Conservation (phyloP, 2,888 invertebrate species). For the Alloplasta piceator region DNA sequence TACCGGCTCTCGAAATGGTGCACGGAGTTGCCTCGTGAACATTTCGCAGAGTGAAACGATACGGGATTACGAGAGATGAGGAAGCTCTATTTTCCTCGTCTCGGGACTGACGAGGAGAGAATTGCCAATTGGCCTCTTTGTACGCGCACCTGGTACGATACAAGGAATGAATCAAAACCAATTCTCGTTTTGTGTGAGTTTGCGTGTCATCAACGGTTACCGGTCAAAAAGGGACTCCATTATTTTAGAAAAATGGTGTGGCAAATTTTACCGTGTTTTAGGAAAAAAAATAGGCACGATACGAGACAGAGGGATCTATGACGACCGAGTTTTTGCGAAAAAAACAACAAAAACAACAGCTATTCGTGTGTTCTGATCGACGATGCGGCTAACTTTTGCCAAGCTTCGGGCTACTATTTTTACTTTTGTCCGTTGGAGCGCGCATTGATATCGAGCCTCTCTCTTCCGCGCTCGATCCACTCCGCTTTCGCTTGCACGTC, state of each 20-base stretch:
- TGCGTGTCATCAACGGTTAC: too few relatives aligned
- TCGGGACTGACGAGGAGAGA: slow-evolving; percentile 42
- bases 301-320: not conserved
- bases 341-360: not conserved
- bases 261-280: too few relatives aligned
- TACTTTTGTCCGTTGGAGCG: slow-evolving; percentile 44
- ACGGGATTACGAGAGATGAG: slow-evolving; percentile 51
- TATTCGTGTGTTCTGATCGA: not conserved
- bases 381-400: slow-evolving; percentile 18
- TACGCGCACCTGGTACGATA: slow-evolving; percentile 3
- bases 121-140: slow-evolving; percentile 48
- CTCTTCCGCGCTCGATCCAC: slow-evolving; percentile 20
- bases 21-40: slow-evolving; percentile 19
- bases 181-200: too few relatives aligned
- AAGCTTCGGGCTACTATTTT: slow-evolving; percentile 45
- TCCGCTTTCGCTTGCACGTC: slow-evolving; percentile 44
- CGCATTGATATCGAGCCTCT: slow-evolving; percentile 29
- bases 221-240: too few relatives aligned
- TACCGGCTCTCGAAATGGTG: slow-evolving; percentile 1
- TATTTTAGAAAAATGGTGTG: too few relatives aligned
- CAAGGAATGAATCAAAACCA: not conserved
- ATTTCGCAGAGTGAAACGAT: slow-evolving; percentile 67
- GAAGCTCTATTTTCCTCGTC: slow-evolving; percentile 21
- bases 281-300: too few relatives aligned
- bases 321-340: not conserved